phyloP scores from a whole-genome alignment of 2,113 vertebrate species.

The Pungitius pungitius region DNA sequence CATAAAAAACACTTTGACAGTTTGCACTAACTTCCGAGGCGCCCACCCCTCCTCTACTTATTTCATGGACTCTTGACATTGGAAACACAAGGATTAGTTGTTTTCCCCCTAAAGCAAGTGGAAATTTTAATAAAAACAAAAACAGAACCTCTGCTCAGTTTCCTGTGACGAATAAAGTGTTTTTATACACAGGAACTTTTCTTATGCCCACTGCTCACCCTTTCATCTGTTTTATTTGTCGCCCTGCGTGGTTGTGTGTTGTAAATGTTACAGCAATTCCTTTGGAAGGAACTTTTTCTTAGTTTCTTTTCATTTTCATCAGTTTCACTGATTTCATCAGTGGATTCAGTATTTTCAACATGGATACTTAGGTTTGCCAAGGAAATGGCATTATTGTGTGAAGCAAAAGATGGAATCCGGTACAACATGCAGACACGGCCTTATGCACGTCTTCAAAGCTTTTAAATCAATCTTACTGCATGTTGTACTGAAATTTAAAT shows the following conservation, averaged over 20 bases:
- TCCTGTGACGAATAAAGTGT: conserved; percentile 37
- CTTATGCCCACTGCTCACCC: conserved; percentile 21
- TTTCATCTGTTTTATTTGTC: conserved; percentile 34
- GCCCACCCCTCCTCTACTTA: conserved; percentile 36
- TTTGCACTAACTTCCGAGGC: conserved; percentile 43
- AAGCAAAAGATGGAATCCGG: neutral
- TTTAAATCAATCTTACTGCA: neutral
- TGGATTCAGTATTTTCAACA: conserved; percentile 10
- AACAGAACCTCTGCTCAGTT: conserved; percentile 41
- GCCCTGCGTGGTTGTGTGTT: neutral
- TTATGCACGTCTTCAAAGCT: neutral
- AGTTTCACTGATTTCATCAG: conserved; percentile 9
- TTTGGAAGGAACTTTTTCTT: too few relatives aligned
- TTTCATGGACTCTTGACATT: conserved; percentile 71
- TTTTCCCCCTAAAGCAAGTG: conserved; percentile 2
- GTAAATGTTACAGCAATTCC: neutral
- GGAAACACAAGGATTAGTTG: conserved; percentile 59
- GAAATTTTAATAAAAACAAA: conserved; percentile 45
- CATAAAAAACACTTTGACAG: conserved; percentile 39
- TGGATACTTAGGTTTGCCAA: conserved; percentile 32
- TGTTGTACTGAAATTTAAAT: neutral
- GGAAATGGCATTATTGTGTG: neutral
- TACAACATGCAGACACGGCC: neutral
- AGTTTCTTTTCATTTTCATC: too few relatives aligned
- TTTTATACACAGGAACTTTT: conserved; percentile 20